Percentiles rank a stretch among this genome's conserved stretches.
Evolutionary conservation across 2,888 invertebrate species (phyloP).

Genomic region (Phasia obesa): DNA sequence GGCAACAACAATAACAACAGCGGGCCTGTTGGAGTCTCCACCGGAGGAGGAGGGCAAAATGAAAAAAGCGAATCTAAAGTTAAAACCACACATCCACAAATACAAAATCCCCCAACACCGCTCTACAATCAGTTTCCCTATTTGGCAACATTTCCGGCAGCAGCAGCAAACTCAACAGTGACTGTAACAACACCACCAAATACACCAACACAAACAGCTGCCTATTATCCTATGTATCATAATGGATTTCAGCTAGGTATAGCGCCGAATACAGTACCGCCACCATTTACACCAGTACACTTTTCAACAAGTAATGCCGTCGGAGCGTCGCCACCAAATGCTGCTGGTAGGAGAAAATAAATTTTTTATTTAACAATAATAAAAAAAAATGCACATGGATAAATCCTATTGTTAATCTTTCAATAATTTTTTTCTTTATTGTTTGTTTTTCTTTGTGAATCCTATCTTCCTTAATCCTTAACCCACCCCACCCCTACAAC

Average conservation of each 20-base stretch:
- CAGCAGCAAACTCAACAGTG: conserved; percentile 73
- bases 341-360: conserved; percentile 63
- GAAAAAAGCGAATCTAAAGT: conserved; percentile 75
- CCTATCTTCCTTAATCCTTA: conserved; percentile 12
- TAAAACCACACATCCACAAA: conserved; percentile 77
- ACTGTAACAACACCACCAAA: conserved; percentile 75
- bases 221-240: conserved; percentile 82
- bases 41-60: conserved; percentile 73
- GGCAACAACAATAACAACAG: conserved; percentile 75
- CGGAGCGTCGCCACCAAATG: conserved; percentile 61
- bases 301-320: conserved; percentile 75
- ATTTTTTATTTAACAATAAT: conserved; percentile 34
- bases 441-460: conserved; percentile 55
- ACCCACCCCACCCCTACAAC: conserved; percentile 2
- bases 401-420: conserved; percentile 58
- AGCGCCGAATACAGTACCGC: conserved; percentile 81
- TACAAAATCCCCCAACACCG: conserved; percentile 78
- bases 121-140: conserved; percentile 82
- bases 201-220: conserved; percentile 72
- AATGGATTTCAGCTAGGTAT: conserved; percentile 82
- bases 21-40: conserved; percentile 77
- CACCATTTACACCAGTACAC: conserved; percentile 82
- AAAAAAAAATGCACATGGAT: conserved; percentile 30
- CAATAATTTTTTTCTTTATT: conserved; percentile 62
- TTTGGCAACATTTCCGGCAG: conserved; percentile 80